Conservation (phyloP, 92 coral and sea anemone species). For the Phenganax stokvisi region DNA sequence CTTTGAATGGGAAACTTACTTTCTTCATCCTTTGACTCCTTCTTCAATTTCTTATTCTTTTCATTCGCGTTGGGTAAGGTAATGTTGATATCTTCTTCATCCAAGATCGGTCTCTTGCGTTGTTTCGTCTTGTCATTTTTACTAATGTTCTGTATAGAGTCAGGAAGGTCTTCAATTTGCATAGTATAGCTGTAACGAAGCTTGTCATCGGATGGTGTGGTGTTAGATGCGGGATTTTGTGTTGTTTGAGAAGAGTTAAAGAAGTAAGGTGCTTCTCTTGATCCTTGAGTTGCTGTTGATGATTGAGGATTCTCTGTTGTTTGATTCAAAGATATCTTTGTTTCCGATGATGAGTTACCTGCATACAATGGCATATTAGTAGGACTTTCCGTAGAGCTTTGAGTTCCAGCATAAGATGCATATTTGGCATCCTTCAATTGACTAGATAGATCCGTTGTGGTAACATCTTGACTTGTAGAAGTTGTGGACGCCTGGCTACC, state of each 20-base stretch:
- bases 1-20: not conserved
- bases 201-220: constrained; percentile 6
- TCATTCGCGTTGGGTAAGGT: constrained; percentile 21
- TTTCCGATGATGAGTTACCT: not conserved
- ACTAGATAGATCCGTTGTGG: not conserved
- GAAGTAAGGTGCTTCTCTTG: not conserved
- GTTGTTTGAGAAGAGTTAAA: not conserved
- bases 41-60: not conserved
- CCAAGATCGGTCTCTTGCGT: constrained; percentile 5
- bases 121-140: constrained; percentile 1
- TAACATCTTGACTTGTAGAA: not conserved
- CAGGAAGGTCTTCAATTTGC: constrained; percentile 21
- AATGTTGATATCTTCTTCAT: constrained; percentile 36
- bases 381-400: not conserved
- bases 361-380: not conserved
- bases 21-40: constrained; percentile 5
- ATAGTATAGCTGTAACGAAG: constrained; percentile 29
- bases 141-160: not conserved
- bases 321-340: not conserved
- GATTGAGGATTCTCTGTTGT: not conserved
- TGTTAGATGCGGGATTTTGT: not conserved
- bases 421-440: not conserved
- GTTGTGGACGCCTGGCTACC: not conserved
- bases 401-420: constrained; percentile 2
- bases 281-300: not conserved